These are phyloP conservation scores for Tamandua tetradactyla DNA, from an alignment of 2,797 vertebrate species.

Conservation along the genomic window DNA sequence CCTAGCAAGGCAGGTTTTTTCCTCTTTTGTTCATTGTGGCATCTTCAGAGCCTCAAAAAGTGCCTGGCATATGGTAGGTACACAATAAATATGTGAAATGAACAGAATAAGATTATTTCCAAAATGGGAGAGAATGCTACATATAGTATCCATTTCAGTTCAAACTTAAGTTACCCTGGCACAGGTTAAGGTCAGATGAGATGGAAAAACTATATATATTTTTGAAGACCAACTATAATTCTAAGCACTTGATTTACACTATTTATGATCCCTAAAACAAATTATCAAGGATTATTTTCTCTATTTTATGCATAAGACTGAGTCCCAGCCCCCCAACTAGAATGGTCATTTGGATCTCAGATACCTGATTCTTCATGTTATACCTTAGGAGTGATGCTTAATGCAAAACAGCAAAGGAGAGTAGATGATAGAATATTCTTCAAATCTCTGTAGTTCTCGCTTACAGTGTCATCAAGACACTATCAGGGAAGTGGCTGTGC, in stretches of 20 bases:
- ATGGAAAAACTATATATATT: not conserved
- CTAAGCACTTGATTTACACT: not conserved
- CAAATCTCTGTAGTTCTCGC: not conserved
- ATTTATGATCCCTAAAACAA: constrained; percentile 5
- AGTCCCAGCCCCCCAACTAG: not conserved
- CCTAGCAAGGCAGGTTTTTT: not conserved
- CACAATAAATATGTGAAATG: not conserved
- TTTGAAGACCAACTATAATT: not conserved
- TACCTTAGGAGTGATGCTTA: not conserved
- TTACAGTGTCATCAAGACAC: not conserved
- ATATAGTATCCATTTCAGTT: constrained; percentile 33
- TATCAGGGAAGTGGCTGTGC: not conserved
- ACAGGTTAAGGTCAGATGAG: not conserved
- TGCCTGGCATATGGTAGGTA: not conserved
- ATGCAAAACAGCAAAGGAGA: not conserved
- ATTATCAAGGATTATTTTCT: not conserved
- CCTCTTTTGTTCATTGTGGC: not conserved
- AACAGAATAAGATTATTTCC: not conserved
- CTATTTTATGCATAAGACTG: not conserved
- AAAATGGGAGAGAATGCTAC: not conserved
- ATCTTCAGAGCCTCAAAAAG: not conserved
- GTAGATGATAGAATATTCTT: not conserved
- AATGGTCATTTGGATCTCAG: not conserved
- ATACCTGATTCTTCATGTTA: not conserved
- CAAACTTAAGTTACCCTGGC: not conserved